A percentile compares a stretch with the other conserved stretches of the same genome.
These are phyloP conservation scores for Margaritifera margaritifera DNA, from an alignment of 2,888 invertebrate genomes.

Conservation along the genomic window DNA sequence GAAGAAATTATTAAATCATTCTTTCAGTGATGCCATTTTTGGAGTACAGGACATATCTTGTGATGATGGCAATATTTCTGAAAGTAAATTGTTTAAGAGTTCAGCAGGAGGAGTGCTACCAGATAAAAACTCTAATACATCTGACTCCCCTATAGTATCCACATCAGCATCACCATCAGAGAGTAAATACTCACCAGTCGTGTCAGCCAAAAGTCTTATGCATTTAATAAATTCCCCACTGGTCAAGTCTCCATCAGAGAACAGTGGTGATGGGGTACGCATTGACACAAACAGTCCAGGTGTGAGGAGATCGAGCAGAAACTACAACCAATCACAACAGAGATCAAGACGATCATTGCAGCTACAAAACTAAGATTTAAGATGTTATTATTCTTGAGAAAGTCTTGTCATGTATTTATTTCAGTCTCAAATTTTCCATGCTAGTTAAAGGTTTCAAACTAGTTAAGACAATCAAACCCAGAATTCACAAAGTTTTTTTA, in stretches of 20 bases:
- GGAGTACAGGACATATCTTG: no score
- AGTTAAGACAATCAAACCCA: no score
- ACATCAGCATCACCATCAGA: conserved; percentile 23
- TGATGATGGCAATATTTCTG: no score
- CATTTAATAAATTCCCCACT: conserved; percentile 61
- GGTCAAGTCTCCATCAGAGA: conserved; percentile 28
- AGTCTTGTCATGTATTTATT: no score
- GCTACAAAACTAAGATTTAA: conserved; percentile 28
- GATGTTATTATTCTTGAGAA: no score
- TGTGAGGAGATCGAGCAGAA: conserved; percentile 15
- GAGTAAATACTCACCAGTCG: conserved; percentile 54
- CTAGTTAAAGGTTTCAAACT: no score
- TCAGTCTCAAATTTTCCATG: no score
- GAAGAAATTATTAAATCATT: no score
- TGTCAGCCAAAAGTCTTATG: conserved; percentile 56
- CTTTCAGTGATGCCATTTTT: no score
- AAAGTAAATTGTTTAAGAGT: no score
- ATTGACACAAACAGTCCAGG: conserved; percentile 14
- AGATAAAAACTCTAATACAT: background rate
- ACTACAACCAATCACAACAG: conserved; percentile 5
- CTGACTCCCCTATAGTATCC: background rate
- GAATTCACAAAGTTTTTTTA: no score
- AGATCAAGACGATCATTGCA: conserved; percentile 43
- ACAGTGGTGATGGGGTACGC: conserved; percentile 1
- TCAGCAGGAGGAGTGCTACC: no score